Evolutionary conservation across 2,888 invertebrate genomes (phyloP).

Genomic region (Chloroclysta siterata): DNA sequence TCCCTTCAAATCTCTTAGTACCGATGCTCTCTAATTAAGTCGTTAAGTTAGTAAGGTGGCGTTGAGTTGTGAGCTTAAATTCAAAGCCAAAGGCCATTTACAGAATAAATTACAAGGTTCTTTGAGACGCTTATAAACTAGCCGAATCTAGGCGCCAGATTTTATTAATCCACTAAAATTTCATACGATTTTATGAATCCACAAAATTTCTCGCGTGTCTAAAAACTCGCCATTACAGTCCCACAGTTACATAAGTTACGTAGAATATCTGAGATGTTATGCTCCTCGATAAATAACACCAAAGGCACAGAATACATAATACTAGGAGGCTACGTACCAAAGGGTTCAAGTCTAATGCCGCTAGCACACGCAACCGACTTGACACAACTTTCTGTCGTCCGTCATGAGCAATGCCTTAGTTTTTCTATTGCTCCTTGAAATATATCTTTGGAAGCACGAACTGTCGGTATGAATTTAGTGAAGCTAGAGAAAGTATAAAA

Average conservation of each 20-base stretch:
- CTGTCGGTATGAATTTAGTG: constrained; percentile 15
- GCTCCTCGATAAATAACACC: constrained; percentile 76
- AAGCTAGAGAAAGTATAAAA: constrained; percentile 10
- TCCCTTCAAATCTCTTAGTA: too few relatives aligned
- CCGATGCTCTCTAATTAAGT: too few relatives aligned
- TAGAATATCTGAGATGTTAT: constrained; percentile 49
- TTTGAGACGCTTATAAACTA: too few relatives aligned
- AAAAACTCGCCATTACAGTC: constrained; percentile 47
- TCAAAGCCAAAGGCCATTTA: too few relatives aligned
- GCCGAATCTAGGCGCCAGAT: too few relatives aligned
- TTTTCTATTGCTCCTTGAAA: constrained; percentile 25
- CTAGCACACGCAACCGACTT: constrained; percentile 70
- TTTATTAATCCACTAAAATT: too few relatives aligned
- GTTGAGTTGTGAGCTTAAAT: too few relatives aligned
- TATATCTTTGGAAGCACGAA: constrained; percentile 19
- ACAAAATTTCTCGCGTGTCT: constrained; percentile 31
- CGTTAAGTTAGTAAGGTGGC: too few relatives aligned
- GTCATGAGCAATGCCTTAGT: constrained; percentile 45
- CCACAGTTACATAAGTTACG: constrained; percentile 50
- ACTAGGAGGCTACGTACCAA: constrained; percentile 34
- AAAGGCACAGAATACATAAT: constrained; percentile 35
- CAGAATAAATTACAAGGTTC: too few relatives aligned
- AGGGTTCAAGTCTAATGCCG: constrained; percentile 76
- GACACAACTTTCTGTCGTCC: constrained; percentile 62
- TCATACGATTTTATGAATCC: too few relatives aligned